Conservation (phyloP, 2,113 vertebrate species). For the Myocastor coypus region DNA sequence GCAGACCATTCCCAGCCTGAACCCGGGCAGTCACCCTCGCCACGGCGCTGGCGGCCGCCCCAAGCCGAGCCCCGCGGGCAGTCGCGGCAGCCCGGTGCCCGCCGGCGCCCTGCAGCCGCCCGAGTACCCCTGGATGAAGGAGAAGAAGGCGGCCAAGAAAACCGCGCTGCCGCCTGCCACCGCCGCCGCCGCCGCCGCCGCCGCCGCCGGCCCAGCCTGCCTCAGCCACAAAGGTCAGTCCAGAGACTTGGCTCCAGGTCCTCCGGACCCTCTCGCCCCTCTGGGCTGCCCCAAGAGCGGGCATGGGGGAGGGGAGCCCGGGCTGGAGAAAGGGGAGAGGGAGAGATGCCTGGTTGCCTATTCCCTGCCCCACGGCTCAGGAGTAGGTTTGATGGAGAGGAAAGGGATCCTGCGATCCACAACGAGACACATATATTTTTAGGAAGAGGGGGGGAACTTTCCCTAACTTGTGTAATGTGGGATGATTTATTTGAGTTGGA, state of each 20-base stretch:
- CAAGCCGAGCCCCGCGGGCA: constrained; percentile 92
- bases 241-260: constrained; percentile 81
- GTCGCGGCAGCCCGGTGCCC: constrained; percentile 91
- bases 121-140: constrained; percentile 99
- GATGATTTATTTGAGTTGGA: constrained; percentile 95
- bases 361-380: constrained; percentile 58
- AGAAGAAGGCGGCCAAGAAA: constrained; percentile 97
- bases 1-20: constrained; percentile 97
- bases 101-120: constrained; percentile 91
- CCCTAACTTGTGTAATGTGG: constrained; percentile 90
- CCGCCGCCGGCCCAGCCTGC: constrained; percentile 90
- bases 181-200: constrained; percentile 85
- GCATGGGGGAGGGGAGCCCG: constrained; percentile 67
- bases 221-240: constrained; percentile 98
- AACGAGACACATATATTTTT: constrained; percentile 76
- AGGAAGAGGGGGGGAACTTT: constrained; percentile 82
- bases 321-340: constrained; percentile 64
- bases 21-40: constrained; percentile 94
- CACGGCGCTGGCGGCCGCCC: constrained; percentile 92
- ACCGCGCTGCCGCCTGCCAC: constrained; percentile 88
- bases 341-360: constrained; percentile 71
- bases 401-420: constrained; percentile 67
- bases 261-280: constrained; percentile 70
- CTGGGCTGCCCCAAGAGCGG: constrained; percentile 60
- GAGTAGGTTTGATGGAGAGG: constrained; percentile 64